phyloP scores from a whole-genome alignment of 2,888 invertebrate species.

The Acanthosoma haemorrhoidale region DNA sequence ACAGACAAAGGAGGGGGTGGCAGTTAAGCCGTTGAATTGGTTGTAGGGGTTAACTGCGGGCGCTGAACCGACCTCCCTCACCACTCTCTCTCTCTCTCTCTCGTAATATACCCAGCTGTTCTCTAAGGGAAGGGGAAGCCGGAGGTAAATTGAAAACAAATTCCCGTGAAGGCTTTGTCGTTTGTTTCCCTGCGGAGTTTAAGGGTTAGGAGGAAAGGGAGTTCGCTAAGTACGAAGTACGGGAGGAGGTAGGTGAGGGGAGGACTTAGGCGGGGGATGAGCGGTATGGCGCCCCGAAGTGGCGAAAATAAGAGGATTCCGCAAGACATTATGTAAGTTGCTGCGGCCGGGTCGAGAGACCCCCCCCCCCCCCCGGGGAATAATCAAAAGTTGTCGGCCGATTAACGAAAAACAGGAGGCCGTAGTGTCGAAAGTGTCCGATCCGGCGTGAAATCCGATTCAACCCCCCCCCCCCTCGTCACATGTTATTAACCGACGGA shows the following conservation, averaged over 20 bases:
- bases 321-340: slow-evolving; percentile 10
- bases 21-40: slow-evolving; percentile 3
- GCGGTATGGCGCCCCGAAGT: not conserved
- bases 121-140: not conserved
- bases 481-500: slow-evolving; percentile 14
- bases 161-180: slow-evolving; percentile 25
- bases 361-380: not conserved
- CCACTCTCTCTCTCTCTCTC: not conserved
- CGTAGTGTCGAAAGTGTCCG: not conserved
- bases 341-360: not conserved
- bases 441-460: slow-evolving; percentile 36
- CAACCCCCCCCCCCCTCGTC: slow-evolving; percentile 25
- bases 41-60: not conserved
- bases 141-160: slow-evolving; percentile 21
- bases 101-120: slow-evolving; percentile 11
- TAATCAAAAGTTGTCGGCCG: slow-evolving; percentile 30
- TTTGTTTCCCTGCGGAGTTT: not conserved
- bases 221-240: not conserved
- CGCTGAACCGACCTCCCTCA: not conserved
- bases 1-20: not conserved
- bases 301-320: slow-evolving; percentile 9
- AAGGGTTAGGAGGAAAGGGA: not conserved
- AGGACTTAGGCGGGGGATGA: not conserved
- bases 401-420: slow-evolving; percentile 33
- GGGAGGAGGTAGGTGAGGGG: not conserved